Conservation (phyloP, 2,797 vertebrate genomes). For the Peromyscus aztecus region DNA sequence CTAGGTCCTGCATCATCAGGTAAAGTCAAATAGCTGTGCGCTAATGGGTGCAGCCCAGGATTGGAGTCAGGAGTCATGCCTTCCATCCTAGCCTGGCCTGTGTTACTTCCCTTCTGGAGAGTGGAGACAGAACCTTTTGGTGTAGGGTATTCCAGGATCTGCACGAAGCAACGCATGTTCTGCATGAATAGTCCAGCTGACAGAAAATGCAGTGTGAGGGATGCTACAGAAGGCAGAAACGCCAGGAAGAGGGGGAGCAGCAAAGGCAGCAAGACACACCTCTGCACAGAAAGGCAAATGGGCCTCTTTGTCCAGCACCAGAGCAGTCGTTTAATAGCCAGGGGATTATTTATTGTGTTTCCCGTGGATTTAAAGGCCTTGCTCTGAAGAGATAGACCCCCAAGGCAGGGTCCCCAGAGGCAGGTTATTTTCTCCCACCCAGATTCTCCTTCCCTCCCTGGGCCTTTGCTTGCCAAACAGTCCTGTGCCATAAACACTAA, state of each 20-base stretch:
- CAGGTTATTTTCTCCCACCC: not conserved
- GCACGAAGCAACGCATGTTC: not conserved
- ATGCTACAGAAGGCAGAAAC: not conserved
- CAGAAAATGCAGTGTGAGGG: conserved; percentile 16
- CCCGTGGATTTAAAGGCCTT: not conserved
- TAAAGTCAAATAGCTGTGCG: not conserved
- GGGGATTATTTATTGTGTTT: not conserved
- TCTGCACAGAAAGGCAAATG: not conserved
- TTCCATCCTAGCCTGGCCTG: not conserved
- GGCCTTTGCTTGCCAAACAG: conserved; percentile 15
- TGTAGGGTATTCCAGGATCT: not conserved
- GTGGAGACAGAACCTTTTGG: not conserved
- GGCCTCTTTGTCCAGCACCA: not conserved
- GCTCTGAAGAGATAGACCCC: not conserved
- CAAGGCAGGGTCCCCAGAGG: not conserved
- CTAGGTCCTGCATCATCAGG: not conserved
- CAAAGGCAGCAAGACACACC: not conserved
- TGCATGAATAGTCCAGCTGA: not conserved
- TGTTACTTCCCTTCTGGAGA: not conserved
- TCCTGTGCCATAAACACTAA: conserved; percentile 17
- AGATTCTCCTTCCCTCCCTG: not conserved
- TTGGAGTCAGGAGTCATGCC: not conserved
- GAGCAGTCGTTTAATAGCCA: not conserved
- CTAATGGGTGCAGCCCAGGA: not conserved
- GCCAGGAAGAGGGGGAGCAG: not conserved